These are phyloP conservation scores for Engraulis encrasicolus DNA, from an alignment of 2,113 vertebrate species.

Conservation along the genomic window DNA sequence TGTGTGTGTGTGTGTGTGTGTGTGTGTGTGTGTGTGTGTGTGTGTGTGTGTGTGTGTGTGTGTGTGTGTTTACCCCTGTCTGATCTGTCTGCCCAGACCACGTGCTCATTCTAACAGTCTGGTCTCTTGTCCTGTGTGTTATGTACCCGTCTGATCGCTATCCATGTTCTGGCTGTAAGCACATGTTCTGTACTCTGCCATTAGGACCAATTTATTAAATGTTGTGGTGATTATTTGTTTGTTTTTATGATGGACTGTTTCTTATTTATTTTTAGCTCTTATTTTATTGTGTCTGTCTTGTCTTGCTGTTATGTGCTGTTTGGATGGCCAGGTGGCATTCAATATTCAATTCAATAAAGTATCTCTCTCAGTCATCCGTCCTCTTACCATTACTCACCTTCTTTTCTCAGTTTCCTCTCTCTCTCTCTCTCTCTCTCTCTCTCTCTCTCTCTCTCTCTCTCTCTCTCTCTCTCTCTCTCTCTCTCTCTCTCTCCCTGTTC, in stretches of 20 bases:
- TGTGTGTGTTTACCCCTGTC: background rate
- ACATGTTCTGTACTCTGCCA: no score
- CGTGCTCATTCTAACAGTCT: background rate
- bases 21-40: background rate
- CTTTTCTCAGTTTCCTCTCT: background rate
- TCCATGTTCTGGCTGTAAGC: background rate
- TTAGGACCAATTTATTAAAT: no score
- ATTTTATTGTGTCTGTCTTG: no score
- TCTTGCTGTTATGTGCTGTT: no score
- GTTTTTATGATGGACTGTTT: no score
- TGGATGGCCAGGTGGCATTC: no score
- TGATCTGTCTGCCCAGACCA: background rate
- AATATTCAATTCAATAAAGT: no score
- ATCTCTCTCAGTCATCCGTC: background rate
- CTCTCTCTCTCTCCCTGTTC: background rate
- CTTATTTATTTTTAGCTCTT: no score
- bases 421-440: no score
- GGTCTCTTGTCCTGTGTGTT: background rate
- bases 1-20: background rate
- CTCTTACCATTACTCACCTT: no score
- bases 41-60: conserved; percentile 18
- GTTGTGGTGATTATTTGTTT: no score
- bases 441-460: background rate
- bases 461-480: background rate
- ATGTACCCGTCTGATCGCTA: background rate